Evolutionary conservation across 2,797 vertebrate species (phyloP).

Genomic region (Limnodromus scolopaceus): DNA sequence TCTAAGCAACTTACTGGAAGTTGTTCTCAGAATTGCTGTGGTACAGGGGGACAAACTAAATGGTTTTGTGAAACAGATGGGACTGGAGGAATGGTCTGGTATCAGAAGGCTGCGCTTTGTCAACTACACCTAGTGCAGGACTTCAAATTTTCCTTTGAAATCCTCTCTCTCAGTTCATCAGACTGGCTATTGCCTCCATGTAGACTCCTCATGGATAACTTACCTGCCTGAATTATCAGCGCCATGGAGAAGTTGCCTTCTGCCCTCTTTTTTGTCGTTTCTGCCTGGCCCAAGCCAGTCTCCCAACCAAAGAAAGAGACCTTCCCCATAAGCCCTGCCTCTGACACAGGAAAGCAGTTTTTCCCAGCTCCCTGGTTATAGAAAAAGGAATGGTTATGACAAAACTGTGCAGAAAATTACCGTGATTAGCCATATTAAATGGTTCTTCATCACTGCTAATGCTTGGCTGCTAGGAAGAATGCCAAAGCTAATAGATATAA

Average conservation of each 20-base stretch:
- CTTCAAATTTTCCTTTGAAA: neutral
- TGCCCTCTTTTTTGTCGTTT: neutral
- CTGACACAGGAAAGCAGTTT: neutral
- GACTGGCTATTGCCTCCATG: neutral
- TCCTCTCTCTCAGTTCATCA: neutral
- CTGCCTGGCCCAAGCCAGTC: neutral
- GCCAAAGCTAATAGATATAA: constrained; percentile 58
- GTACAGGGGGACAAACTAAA: neutral
- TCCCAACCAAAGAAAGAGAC: neutral
- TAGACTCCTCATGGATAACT: neutral
- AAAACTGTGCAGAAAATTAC: constrained; percentile 11
- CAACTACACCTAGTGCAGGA: neutral
- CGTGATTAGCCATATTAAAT: neutral
- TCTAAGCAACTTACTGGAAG: constrained; percentile 48
- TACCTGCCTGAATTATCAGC: neutral
- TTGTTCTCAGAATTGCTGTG: neutral
- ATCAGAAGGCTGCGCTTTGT: neutral
- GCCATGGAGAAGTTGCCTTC: neutral
- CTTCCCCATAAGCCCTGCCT: neutral
- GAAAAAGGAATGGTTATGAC: neutral
- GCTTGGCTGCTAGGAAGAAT: constrained; percentile 45
- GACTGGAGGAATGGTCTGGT: neutral
- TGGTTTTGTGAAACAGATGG: neutral
- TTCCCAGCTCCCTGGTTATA: neutral
- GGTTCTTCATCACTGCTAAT: constrained; percentile 39